Base-by-base conservation (phyloP, 2,113 vertebrate genomes). In the Acanthisitta chloris region DNA sequence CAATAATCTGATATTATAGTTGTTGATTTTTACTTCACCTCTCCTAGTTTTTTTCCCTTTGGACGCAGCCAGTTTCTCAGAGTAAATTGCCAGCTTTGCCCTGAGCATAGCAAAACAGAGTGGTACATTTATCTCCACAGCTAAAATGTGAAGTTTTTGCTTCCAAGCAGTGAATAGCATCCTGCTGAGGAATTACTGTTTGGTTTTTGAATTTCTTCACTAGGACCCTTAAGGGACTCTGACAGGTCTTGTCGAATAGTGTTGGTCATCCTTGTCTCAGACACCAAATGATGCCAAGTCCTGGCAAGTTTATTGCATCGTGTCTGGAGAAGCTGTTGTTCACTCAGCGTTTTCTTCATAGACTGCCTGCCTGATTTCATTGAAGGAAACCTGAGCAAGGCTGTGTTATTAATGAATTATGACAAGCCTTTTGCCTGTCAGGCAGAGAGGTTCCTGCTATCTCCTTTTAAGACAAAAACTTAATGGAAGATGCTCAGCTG, bases 381-480 rank as follows among this genome's bases (percentile, higher is more conserved):
- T 92, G 97, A 97, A 95, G 95, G 96, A 97, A 98, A 96, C 92
- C 96, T 86, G 96, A 96, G 97, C 95, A 90, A 91, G 94, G 92
- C 95, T 88, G 81, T 97, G 98, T 97, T 98, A 81, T 95, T 98
- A 98, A 98, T 98, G 97, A 97, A 92, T 98, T 96, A 97, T 97
- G 98, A 98, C 98, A 98, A 97, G 97, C 87, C 96, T 96, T 97
- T 97, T 97, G 95, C 97, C 97, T 97, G 77, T 96, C 97, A 96
- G 95, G 95, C 96, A 70, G 90, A 94, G 86, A 96, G 90, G 93
- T 97, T 97, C 96, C 96, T 94, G 93, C 97, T 97, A 90, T 96
- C 96, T 94, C 96, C 95, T 97, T 98, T 95, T 93, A 97, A 97
- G 96, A 97, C 91, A 94, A 83, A 98, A 97, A 97, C 96, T 96